Evolutionary conservation across 2,888 invertebrate genomes (phyloP), one percentile per base, ranked within the genome.

Genomic region (Drosophila conformis): DNA sequence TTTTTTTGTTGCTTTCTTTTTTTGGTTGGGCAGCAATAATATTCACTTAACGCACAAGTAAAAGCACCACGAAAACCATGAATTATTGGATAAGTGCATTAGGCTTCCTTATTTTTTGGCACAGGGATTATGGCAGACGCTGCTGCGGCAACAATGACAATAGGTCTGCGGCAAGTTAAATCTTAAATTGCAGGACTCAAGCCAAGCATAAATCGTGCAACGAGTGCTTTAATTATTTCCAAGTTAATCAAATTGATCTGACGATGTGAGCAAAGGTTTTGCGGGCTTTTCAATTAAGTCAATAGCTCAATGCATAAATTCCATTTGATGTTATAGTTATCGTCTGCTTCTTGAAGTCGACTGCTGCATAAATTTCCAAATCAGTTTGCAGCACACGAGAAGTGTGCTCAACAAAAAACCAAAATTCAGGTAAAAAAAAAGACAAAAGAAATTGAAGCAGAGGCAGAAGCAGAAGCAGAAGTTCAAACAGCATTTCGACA

Each of bases 401-500:
- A 4, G 8, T 25, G 25, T 46, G 15, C 25, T 13, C n/a, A 58
- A n/a, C 46, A 15, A 33, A 13, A 7, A 1, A 29, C 18, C 15
- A 21, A 25, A 68, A 31, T 36, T 42, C 51, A 36, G 48, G 13
- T n/a, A 29, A 25, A 40, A 36, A 38, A 5, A 48, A n/a, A n/a
- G n/a, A n/a, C n/a, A n/a, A 18, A 42, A 25, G 10, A 6, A 27
- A 25, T 35, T 18, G 15, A 49, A n/a, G 68, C 52, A 53, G 51
- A 57, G 53, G 36, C 29, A n/a, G 29, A 63, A 54, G 68, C 29
- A n/a, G 29, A 63, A 54, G 68, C 49, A 53, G 48, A 63, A 54
- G 63, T 57, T 67, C 73, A 80, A 79, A 79, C 62, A 80, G 61
- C 33, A 67, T 64, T 67, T 67, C 73, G 69, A 79, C 80, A 80